phyloP scores from a whole-genome alignment of 92 coral and sea anemone genomes.

The Phenganax marumi region DNA sequence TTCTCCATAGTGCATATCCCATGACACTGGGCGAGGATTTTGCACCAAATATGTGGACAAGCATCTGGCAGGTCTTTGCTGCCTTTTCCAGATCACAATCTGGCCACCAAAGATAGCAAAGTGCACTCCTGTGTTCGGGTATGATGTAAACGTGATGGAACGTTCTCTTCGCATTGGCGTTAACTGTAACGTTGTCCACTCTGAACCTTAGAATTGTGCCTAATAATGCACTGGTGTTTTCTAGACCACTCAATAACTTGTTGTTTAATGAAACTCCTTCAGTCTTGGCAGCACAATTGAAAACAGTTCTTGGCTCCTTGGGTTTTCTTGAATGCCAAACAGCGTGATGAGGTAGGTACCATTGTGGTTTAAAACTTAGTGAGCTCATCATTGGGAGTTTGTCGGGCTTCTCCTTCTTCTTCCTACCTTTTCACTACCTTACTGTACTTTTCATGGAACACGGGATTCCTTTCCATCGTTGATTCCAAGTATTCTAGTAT shows the following conservation, averaged over 20 bases:
- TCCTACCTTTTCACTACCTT: slow-evolving; percentile 16
- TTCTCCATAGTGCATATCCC: slow-evolving; percentile 38
- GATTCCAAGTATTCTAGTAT: slow-evolving; percentile 52
- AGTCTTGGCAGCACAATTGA: slow-evolving; percentile 31
- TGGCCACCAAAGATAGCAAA: slow-evolving; percentile 43
- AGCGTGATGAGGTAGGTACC: slow-evolving; percentile 45
- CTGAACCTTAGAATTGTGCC: slow-evolving; percentile 34
- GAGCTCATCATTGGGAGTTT: slow-evolving; percentile 28
- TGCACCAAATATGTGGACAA: slow-evolving; percentile 45
- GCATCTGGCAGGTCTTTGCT: slow-evolving; percentile 35
- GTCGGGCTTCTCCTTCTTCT: slow-evolving; percentile 34
- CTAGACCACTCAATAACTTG: slow-evolving; percentile 13
- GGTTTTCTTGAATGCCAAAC: slow-evolving; percentile 31
- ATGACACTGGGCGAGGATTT: slow-evolving; percentile 44
- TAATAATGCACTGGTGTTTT: slow-evolving; percentile 20
- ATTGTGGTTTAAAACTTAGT: slow-evolving; percentile 32
- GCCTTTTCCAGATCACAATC: slow-evolving; percentile 29
- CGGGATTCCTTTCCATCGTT: slow-evolving; percentile 46
- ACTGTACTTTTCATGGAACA: slow-evolving; percentile 31
- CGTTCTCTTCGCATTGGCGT: slow-evolving; percentile 34
- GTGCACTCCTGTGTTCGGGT: slow-evolving; percentile 28
- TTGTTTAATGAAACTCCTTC: slow-evolving; percentile 32
- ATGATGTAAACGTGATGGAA: slow-evolving; percentile 15
- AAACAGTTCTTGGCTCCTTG: slow-evolving; percentile 8
- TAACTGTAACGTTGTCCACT: slow-evolving; percentile 35